These are phyloP conservation scores for Nycticorax nycticorax DNA, from an alignment of 2,113 vertebrate genomes.

Conservation along the genomic window DNA sequence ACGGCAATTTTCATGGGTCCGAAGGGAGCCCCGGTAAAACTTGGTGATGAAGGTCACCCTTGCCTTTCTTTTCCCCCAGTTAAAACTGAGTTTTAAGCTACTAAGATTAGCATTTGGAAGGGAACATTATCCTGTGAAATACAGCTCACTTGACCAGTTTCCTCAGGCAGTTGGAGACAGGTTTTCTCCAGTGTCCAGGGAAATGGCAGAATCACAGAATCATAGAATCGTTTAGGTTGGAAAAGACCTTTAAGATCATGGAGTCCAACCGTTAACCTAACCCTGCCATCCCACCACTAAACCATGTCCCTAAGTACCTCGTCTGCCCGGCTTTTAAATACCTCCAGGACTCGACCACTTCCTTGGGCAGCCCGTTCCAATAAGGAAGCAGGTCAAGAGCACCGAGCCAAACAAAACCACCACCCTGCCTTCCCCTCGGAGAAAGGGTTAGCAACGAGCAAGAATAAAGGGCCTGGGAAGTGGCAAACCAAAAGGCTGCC, in stretches of 20 bases:
- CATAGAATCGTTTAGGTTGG: no score
- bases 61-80: not conserved
- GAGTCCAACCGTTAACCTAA: no score
- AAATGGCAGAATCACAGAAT: not conserved
- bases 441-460: fast-evolving
- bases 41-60: not conserved
- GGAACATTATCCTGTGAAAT: not conserved
- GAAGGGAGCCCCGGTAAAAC: not conserved
- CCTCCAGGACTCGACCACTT: no score
- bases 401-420: not conserved
- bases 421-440: not conserved
- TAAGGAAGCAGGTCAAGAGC: not conserved
- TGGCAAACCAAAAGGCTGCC: not conserved
- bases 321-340: no score
- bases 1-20: not conserved
- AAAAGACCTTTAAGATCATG: no score
- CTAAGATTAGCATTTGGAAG: not conserved
- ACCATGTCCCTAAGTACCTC: no score
- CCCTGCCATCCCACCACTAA: no score
- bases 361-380: no score
- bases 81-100: not conserved
- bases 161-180: not conserved
- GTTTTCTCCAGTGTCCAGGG: not conserved
- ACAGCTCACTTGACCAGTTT: not conserved
- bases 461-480: not conserved